Conservation (phyloP, 2,888 invertebrate species). For the Hermaeophaga mercurialis region DNA sequence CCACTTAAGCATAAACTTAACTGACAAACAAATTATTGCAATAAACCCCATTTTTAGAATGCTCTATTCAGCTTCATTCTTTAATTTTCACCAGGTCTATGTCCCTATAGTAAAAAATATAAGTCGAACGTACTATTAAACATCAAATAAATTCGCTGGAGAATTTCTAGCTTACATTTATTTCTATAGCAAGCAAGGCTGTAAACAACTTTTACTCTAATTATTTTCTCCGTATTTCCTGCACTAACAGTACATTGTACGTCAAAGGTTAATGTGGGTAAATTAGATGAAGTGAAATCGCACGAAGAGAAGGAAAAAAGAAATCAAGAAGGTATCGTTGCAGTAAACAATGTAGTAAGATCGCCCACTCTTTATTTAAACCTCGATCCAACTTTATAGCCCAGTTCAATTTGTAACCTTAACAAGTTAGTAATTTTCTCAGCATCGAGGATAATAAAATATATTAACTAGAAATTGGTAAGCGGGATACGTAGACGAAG, state of each 20-base stretch:
- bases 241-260: conserved; percentile 28
- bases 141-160: too few relatives aligned
- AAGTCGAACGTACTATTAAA: too few relatives aligned
- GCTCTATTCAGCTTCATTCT: too few relatives aligned
- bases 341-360: conserved; percentile 34
- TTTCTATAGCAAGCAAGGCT: not conserved
- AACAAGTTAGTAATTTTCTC: not conserved
- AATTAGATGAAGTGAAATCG: conserved; percentile 33
- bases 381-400: conserved; percentile 28
- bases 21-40: too few relatives aligned
- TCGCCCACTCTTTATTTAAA: conserved; percentile 37
- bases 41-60: too few relatives aligned
- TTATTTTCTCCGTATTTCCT: conserved; percentile 12
- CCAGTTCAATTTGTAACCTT: conserved; percentile 2
- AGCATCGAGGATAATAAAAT: too few relatives aligned
- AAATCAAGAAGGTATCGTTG: conserved; percentile 37
- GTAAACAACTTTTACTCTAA: conserved; percentile 9
- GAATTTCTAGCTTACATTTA: not conserved
- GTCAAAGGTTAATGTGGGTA: conserved; percentile 32
- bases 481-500: too few relatives aligned
- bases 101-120: too few relatives aligned
- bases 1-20: too few relatives aligned
- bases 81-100: too few relatives aligned
- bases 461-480: too few relatives aligned
- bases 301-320: conserved; percentile 29